Evolutionary conservation across 2,797 vertebrate species (phyloP), one percentile per base, ranked within the genome.

Genomic region (Acridotheres tristis): DNA sequence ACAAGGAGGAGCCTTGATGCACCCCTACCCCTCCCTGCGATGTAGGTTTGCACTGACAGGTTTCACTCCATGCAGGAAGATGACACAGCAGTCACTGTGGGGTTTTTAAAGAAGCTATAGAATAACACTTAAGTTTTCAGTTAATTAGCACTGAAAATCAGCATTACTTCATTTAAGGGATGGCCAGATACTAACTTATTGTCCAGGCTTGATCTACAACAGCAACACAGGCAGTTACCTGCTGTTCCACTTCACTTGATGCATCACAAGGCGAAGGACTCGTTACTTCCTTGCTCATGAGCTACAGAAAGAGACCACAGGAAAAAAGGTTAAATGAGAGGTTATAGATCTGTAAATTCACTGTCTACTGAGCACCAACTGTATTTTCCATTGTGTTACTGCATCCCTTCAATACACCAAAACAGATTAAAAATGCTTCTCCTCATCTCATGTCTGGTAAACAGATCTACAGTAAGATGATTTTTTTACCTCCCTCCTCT

Each of bases 221-320:
- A 74, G 40, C 38, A 78, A 71, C n/a, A 89, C n/a, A 12, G 22
- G 27, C 72, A 88, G 50, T 97, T 96, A 99, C 99, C 99, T 99
- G 99, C 38, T 98, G 98, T 25, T 99, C 99, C 94, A 98, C 34
- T 92, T 99, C 98, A 91, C 98, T 98, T 21, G 98, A 89, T 45
- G 97, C 75, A 89, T 99, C 99, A 62, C 96, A 94, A 79, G 97
- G 95, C 96, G 98, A 97, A 40, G 97, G 97, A 93, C 92, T 95
- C 5, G 97, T 32, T 42, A 95, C 94, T 93, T 99, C 99, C 97
- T 98, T 99, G 96, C 97, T 99, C 98, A 99, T 99, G 71, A 99
- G 98, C 99, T 99, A 96, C 59, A 92, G 96, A 89, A 93, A 97
- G 96, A 94, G 94, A 94, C 73, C 69, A 83, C 18, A 71, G 58